phyloP scores from a whole-genome alignment of 2,888 invertebrate genomes.

The Pseudoips prasinana region DNA sequence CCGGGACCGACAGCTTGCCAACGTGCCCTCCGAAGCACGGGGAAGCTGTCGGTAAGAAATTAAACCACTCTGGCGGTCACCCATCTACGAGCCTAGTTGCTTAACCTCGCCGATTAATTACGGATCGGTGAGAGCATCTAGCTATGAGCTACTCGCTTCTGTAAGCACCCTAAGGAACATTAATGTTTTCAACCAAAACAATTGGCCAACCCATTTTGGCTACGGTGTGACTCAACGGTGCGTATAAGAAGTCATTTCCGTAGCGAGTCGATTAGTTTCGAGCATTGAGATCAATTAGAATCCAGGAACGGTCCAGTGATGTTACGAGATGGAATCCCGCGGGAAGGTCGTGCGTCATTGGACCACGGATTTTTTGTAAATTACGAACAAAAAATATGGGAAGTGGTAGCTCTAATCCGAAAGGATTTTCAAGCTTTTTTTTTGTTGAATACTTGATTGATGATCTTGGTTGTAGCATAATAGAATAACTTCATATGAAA shows the following conservation, averaged over 20 bases:
- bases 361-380: slow-evolving; percentile 36
- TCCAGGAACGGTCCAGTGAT: slow-evolving; percentile 54
- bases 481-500: slow-evolving; percentile 8
- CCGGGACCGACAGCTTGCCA: too few species aligned
- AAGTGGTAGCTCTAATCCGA: slow-evolving; percentile 28
- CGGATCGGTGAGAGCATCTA: too few species aligned
- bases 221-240: slow-evolving; percentile 51
- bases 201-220: slow-evolving; percentile 31
- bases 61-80: too few species aligned
- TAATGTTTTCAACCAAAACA: slow-evolving; percentile 20
- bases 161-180: slow-evolving; percentile 1
- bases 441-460: slow-evolving; percentile 29
- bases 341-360: slow-evolving; percentile 59
- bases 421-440: slow-evolving; percentile 18
- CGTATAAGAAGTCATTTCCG: slow-evolving; percentile 62
- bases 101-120: too few species aligned
- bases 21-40: too few species aligned
- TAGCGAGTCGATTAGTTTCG: slow-evolving; percentile 71
- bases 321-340: slow-evolving; percentile 73
- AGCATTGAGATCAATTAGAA: slow-evolving; percentile 78
- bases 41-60: too few species aligned
- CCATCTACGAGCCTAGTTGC: too few species aligned
- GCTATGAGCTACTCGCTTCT: too few species aligned
- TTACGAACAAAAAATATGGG: slow-evolving; percentile 23
- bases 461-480: slow-evolving; percentile 18